Conservation (phyloP, 2,888 invertebrate species). For the Alloplasta piceator region DNA sequence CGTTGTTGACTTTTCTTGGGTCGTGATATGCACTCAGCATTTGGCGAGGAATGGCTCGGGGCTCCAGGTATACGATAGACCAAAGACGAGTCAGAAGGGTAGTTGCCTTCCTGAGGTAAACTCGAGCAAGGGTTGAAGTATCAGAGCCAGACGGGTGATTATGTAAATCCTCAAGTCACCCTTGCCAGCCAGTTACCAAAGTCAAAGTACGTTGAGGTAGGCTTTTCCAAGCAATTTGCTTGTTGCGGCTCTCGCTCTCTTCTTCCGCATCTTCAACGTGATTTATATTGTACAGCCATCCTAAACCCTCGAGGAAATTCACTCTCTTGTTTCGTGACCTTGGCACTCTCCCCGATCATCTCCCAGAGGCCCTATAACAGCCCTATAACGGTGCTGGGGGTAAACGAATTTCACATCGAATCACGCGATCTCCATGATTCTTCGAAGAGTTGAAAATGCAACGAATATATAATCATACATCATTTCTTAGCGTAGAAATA, state of each 20-base stretch:
- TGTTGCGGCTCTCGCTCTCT: not conserved
- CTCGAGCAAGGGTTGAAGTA: not conserved
- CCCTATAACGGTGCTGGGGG: no score
- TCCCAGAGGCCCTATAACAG: no score
- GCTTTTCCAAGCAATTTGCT: constrained; percentile 19
- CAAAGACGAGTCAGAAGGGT: no score
- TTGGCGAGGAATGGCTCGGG: no score
- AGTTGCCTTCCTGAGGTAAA: not conserved
- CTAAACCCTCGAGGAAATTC: not conserved
- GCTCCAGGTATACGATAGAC: no score
- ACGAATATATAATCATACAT: no score
- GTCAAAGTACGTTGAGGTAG: constrained; percentile 38
- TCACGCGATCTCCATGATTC: no score
- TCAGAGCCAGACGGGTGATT: not conserved
- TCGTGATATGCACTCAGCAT: no score
- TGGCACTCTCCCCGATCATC: not conserved
- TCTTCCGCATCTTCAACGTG: not conserved
- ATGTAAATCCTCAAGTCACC: not conserved
- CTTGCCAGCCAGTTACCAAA: constrained; percentile 28
- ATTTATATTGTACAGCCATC: not conserved
- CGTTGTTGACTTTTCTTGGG: no score
- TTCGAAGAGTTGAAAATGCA: no score
- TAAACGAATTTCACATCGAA: no score
- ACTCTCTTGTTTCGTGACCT: not conserved
- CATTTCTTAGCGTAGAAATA: no score